These are phyloP conservation scores for Aspiorhynchus laticeps DNA, from an alignment of 2,113 vertebrate genomes.

Conservation along the genomic window DNA sequence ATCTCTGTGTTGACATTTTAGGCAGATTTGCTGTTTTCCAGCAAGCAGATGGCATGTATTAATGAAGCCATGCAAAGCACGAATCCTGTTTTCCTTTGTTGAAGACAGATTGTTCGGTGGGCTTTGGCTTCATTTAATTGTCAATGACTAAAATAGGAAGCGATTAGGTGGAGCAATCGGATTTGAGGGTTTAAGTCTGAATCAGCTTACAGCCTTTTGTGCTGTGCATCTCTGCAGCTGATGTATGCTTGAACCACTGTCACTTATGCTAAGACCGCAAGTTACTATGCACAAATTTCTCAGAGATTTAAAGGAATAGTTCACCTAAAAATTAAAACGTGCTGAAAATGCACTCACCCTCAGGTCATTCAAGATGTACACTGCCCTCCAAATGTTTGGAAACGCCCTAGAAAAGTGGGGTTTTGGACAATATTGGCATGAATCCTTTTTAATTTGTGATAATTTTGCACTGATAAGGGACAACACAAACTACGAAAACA, in stretches of 20 bases:
- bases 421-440: too few species aligned
- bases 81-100: constrained; percentile 16
- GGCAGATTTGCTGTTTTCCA: background rate
- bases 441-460: too few species aligned
- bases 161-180: constrained; percentile 67
- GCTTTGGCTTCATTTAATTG: constrained; percentile 43
- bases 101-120: constrained; percentile 4
- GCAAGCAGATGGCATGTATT: background rate
- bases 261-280: background rate
- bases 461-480: too few species aligned
- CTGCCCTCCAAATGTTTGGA: too few species aligned
- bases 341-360: too few species aligned
- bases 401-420: too few species aligned
- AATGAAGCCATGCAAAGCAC: background rate
- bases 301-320: background rate
- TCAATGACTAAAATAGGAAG: constrained; percentile 68
- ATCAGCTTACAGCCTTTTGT: constrained; percentile 68
- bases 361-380: background rate
- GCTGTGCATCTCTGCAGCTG: constrained; percentile 49
- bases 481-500: too few species aligned
- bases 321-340: background rate
- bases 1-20: background rate
- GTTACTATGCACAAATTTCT: background rate
- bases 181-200: constrained; percentile 70
- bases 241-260: constrained; percentile 4